Base-by-base conservation (phyloP, 1,140 invertebrate genomes). In the Drosophila suzukii region DNA sequence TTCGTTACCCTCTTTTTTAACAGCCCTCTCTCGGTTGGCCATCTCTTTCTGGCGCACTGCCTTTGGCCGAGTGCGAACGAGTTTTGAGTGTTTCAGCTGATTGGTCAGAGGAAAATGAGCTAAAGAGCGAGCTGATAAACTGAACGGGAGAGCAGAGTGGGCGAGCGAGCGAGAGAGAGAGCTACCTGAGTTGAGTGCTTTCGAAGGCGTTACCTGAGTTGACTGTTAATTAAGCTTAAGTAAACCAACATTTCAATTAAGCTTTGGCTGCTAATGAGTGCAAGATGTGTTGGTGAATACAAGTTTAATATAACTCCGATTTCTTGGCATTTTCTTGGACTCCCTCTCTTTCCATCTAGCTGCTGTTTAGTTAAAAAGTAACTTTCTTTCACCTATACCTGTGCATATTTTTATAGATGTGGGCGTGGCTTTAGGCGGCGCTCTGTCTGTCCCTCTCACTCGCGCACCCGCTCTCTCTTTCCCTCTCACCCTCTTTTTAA, bases 341-440 rank as follows among this genome's bases (percentile, higher is more conserved):
- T 62, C 24, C 6, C 27, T 59, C 46, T 49, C 55, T 47, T 54
- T 68, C 43, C 63, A 36, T 72, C 61, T 68, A 60, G 77, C 79
- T 71, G 65, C 75, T 34, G 72, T 17, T 62, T 20, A 51, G 60
- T 44, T 41, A 58, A 63, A 67, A 61, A 49, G 36, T 67, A 82
- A 86, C 82, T 86, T 82, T 82, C 83, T 86, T 88, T 66, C 39
- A 78, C 66, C 13, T 17, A 54, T 11, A 63, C 55, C 17, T 59
- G 41, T 44, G 50, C 61, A 61, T 34, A 20, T 61, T 59, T 63
- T 59, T 73, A 62, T 43, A 36, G 53, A 65, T 53, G 72, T 83
- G 61, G 84, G 85, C 85, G 84, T 88, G 86, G 73, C 82, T 82
- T 86, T 81, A 68, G 78, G 78, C 83, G 72, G 79, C 76, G 82